Base-by-base conservation (phyloP, 2,797 vertebrate genomes). In the Corythornis leucogaster region DNA sequence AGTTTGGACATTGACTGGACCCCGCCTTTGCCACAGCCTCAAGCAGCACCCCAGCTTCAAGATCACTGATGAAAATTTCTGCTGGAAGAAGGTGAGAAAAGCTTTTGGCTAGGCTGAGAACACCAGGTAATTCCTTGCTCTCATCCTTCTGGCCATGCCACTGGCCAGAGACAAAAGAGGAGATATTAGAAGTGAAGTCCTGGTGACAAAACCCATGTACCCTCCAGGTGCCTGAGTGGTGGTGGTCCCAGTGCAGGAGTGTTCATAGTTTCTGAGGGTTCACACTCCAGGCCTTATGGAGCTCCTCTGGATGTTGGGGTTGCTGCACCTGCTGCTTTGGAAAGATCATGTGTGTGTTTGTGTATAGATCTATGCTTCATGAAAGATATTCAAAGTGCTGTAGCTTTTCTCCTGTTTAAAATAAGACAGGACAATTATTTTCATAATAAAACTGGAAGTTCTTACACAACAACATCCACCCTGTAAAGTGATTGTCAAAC, bases 201-300 rank as follows among this genome's bases (percentile, higher is more conserved):
- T 0, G 1, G n/a, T 35, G 77, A 40, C 5, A 28, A 85, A 80
- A 30, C 35, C 11, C 26, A 30, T 22, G 35, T 1, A 5, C 12
- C 17, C 7, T 53, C 24, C 57, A 53, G 26, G 30, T 2, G 0
- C 38, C 2, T 0, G n/a, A 14, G 7, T 5, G 15, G 5, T 53
- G 35, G 55, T 51, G 0, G 0, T 48, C 11, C 30, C 45, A 35
- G 19, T 9, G 64, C 16, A 28, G 33, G 48, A 13, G 2, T 31
- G 24, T 25, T 35, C 10, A 0, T 16, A 17, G 24, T 12, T 83
- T 51, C 28, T 64, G 69, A 57, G 69, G 2, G 45, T 53, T 58
- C 28, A 26, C 30, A 62, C 11, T 15, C 2, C 2, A 11, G 15
- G 16, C 22, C 68, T 67, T 10, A 7, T 0, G 0, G 14, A 67